Base-by-base conservation (phyloP, 2,888 invertebrate species). In the Pterobdella sp. region DNA sequence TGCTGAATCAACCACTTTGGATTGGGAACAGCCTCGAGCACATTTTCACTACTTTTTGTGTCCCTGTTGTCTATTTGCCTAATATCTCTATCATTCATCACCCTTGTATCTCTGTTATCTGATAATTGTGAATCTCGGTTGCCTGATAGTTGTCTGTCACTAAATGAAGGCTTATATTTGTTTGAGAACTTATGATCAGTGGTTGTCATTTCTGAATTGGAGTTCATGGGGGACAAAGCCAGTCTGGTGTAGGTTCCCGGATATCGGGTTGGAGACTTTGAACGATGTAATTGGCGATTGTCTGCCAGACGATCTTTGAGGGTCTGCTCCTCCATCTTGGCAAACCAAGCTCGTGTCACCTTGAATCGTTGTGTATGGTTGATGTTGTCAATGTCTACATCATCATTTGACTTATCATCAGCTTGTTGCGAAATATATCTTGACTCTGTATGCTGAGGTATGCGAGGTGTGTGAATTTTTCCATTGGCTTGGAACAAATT, bases 1-100 rank as follows among this genome's bases (percentile, higher is more conserved):
- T 74, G 74, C 66, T 74, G 70, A 65, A 74, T 74, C 36, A 74
- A 26, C 74, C 74, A 74, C 60, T 74, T 74, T 22, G 74, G 74
- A 34, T 64, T 64, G 29, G 74, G 74, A 26, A 74, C 71, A 49
- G 42, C 68, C 60, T 71, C 71, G 29, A 60, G 37, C 34, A 66
- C 72, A 71, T 63, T 72, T 7, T 52, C 66, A 22, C 64, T n/a
- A 32, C 56, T 64, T 22, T 26, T 18, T 22, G 22, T 22, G 49
- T 22, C 22, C 10, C 49, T 42, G 4, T 26, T 56, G 60, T 3
- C n/a, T 22, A 26, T 26, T 56, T n/a, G 60, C 4, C 7, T 26
- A n/a, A 26, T 56, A 26, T 26, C 60, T 18, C 42, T 42, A 7
- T 14, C 18, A 7, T 42, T 7, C 18, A n/a, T 2, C 34, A 22